Conservation (phyloP, 2,113 vertebrate species). For the Cryptotis parvus region DNA sequence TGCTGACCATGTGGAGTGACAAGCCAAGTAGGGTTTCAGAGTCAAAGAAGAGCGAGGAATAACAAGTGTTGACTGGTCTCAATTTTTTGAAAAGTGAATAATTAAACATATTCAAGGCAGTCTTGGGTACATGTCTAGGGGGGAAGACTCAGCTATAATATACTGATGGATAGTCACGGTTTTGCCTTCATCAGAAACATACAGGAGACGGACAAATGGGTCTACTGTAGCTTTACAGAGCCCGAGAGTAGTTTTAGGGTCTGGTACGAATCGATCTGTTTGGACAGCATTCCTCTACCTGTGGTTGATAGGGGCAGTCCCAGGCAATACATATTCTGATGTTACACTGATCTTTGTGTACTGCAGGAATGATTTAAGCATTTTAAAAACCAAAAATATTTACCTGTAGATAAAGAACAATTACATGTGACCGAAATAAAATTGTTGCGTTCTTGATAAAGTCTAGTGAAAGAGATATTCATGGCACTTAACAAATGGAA, state of each 20-base stretch:
- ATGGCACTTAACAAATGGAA: not conserved
- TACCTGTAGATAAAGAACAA: not conserved
- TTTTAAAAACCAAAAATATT: slow-evolving; percentile 8
- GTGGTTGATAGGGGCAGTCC: not conserved
- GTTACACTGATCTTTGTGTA: slow-evolving; percentile 9
- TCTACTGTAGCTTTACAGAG: not conserved
- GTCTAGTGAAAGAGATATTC: not conserved
- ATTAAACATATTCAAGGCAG: not conserved
- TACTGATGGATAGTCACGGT: not conserved
- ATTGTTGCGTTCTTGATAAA: slow-evolving; percentile 12
- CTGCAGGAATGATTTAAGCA: not conserved
- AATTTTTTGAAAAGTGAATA: slow-evolving; percentile 8
- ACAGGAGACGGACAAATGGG: not conserved
- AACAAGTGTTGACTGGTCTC: not conserved
- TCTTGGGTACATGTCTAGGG: not conserved
- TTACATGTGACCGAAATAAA: not conserved
- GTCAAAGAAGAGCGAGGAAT: not conserved
- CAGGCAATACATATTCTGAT: slow-evolving; percentile 29
- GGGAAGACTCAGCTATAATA: not conserved
- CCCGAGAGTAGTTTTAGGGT: not conserved
- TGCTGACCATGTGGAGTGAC: not conserved
- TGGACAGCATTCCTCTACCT: not conserved
- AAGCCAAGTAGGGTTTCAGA: not conserved
- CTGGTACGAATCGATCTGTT: not conserved
- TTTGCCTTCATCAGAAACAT: slow-evolving; percentile 18